A percentile compares a stretch with the other conserved stretches of the same genome.
Evolutionary conservation across 2,113 vertebrate species (phyloP).

Genomic region (Pachyramphus minor): DNA sequence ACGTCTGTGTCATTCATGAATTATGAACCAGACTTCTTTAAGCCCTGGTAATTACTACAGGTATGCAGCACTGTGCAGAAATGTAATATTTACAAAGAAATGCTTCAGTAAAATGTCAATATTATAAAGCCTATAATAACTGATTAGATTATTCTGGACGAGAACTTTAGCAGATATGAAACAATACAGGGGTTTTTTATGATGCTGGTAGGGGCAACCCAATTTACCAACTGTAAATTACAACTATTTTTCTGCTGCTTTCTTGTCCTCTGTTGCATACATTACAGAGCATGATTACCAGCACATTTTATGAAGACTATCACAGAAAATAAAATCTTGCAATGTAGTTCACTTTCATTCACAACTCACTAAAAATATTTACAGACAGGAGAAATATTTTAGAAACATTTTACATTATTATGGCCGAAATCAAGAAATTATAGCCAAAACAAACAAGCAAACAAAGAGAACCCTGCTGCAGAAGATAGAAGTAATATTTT

Average conservation of each 20-base stretch:
- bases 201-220: neutral
- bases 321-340: neutral
- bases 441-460: neutral
- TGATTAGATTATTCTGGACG: neutral
- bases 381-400: neutral
- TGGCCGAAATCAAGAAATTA: neutral
- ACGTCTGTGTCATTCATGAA: neutral
- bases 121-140: neutral
- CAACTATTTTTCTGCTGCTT: neutral
- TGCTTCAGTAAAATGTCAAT: neutral
- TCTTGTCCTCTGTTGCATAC: neutral
- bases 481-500: neutral
- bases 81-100: neutral
- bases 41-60: neutral
- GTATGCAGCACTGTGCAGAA: neutral
- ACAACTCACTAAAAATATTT: neutral
- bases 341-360: neutral
- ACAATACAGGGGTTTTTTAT: neutral
- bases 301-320: neutral
- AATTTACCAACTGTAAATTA: neutral
- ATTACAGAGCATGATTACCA: neutral
- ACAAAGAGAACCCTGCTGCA: neutral
- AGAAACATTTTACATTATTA: neutral
- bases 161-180: neutral
- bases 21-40: neutral